Evolutionary conservation across 2,113 vertebrate species (phyloP).

Genomic region (Engraulis encrasicolus): DNA sequence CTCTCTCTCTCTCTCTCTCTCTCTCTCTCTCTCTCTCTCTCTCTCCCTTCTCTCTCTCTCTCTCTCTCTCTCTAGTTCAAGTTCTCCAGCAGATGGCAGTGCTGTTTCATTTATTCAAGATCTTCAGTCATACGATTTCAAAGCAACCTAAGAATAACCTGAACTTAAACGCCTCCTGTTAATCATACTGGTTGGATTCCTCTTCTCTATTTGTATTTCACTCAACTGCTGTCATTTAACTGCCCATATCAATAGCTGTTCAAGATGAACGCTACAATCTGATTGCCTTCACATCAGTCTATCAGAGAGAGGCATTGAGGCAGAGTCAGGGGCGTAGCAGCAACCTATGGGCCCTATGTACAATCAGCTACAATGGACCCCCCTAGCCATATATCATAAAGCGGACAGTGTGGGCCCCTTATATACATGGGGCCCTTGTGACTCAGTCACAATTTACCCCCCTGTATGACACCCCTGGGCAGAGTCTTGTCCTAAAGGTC

Average conservation of each 20-base stretch:
- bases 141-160: background rate
- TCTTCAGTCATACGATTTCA: background rate
- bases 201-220: background rate
- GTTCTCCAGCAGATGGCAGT: conserved; percentile 22
- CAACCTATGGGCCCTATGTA: too few species aligned
- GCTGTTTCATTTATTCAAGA: background rate
- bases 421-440: too few species aligned
- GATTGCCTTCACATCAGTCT: background rate
- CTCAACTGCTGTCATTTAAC: background rate
- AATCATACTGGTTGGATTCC: background rate
- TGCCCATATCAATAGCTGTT: background rate
- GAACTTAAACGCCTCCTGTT: background rate
- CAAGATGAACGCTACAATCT: background rate
- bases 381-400: too few species aligned
- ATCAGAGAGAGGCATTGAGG: background rate
- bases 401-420: too few species aligned
- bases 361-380: too few species aligned
- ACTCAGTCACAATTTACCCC: too few species aligned
- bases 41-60: background rate
- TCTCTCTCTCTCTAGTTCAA: background rate
- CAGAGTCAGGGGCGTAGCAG: too few species aligned
- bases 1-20: background rate
- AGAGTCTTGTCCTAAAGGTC: background rate
- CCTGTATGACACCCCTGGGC: too few species aligned
- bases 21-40: background rate